phyloP scores from a whole-genome alignment of 2,797 vertebrate genomes.

The Chrysocyon brachyurus region DNA sequence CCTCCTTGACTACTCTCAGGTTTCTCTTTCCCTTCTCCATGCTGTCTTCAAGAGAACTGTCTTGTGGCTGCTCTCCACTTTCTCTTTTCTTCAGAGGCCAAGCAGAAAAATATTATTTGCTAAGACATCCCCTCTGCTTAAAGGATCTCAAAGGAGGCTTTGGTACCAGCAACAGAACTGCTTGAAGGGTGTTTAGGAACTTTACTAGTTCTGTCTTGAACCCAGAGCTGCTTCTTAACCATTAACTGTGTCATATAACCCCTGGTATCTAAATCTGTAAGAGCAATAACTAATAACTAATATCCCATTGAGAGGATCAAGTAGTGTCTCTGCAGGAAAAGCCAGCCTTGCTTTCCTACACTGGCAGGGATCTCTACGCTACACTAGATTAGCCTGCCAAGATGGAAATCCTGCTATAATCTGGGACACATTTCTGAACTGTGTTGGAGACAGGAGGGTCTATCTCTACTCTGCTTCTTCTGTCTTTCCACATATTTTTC shows the following conservation, averaged over 20 bases:
- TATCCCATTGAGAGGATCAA: constrained; percentile 41
- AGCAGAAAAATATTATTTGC: background rate
- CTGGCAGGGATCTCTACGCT: background rate
- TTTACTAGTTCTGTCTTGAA: constrained; percentile 50
- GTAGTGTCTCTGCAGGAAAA: constrained; percentile 49
- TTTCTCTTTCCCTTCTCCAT: background rate
- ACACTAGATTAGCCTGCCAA: constrained; percentile 47
- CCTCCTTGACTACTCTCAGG: background rate
- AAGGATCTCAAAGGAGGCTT: constrained; percentile 41
- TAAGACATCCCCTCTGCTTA: background rate
- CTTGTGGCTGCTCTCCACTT: background rate
- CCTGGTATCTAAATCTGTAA: constrained; percentile 62
- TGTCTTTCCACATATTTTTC: background rate
- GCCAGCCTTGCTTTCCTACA: background rate
- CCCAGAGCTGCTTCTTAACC: constrained; percentile 31
- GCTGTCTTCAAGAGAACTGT: constrained; percentile 7
- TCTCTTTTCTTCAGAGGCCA: constrained; percentile 42
- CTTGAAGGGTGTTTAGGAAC: constrained; percentile 41
- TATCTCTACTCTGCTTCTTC: constrained; percentile 13
- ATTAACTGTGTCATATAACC: constrained; percentile 11
- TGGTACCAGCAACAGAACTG: background rate
- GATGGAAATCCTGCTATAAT: constrained; percentile 33
- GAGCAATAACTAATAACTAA: constrained; percentile 60
- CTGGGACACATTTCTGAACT: background rate
- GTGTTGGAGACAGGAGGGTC: background rate